These are phyloP conservation scores for Drosophila pseudotakahashii DNA, from an alignment of 2,888 invertebrate species.

Conservation along the genomic window DNA sequence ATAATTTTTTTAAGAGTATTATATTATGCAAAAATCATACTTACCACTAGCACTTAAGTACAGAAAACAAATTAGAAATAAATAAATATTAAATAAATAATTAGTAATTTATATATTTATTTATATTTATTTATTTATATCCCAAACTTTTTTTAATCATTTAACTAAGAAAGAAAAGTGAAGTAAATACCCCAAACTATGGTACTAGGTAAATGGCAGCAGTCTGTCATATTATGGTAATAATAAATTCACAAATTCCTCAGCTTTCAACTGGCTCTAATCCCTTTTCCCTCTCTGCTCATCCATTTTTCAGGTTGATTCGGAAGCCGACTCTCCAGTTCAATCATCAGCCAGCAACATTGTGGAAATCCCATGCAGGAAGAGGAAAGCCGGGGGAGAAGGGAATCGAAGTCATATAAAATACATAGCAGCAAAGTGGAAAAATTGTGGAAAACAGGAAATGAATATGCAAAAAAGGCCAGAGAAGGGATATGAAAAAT, in stretches of 20 bases:
- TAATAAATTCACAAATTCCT: neutral
- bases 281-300: slow-evolving; percentile 17
- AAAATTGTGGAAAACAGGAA: slow-evolving; percentile 58
- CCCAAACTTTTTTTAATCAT: no score
- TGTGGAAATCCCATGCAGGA: slow-evolving; percentile 24
- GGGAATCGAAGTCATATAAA: slow-evolving; percentile 41
- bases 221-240: neutral
- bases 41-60: no score
- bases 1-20: no score
- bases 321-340: slow-evolving; percentile 14
- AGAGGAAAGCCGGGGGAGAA: slow-evolving; percentile 5
- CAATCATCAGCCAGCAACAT: slow-evolving; percentile 26
- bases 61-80: no score
- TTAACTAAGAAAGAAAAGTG: no score
- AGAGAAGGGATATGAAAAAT: slow-evolving; percentile 74
- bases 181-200: no score
- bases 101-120: no score
- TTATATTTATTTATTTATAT: no score
- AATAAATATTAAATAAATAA: no score
- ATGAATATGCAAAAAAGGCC: slow-evolving; percentile 73
- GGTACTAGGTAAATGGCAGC: neutral
- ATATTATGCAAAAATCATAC: no score
- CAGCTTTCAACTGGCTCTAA: slow-evolving; percentile 6
- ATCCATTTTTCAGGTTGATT: slow-evolving; percentile 23
- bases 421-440: slow-evolving; percentile 49